phyloP scores from a whole-genome alignment of 2,797 vertebrate genomes.

The Australoheros facetus region DNA sequence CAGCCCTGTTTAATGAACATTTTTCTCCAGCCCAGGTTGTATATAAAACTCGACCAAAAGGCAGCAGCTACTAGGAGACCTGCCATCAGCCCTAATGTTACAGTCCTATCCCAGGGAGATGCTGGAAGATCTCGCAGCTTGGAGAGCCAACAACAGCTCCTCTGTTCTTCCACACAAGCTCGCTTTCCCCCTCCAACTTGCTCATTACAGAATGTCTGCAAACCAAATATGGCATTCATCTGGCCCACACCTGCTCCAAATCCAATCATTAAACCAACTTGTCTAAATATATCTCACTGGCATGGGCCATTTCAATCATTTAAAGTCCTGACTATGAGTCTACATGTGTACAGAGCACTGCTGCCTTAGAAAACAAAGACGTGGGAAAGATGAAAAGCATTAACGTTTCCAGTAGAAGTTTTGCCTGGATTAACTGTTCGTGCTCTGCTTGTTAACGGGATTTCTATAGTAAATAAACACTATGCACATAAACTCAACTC shows the following conservation, averaged over 20 bases:
- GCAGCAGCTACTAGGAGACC: slow-evolving; percentile 47
- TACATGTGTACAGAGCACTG: slow-evolving; percentile 21
- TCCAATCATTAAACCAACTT: slow-evolving; percentile 75
- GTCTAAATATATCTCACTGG: slow-evolving; percentile 72
- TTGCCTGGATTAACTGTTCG: background rate
- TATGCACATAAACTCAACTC: slow-evolving; percentile 62
- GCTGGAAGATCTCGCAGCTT: slow-evolving; percentile 69
- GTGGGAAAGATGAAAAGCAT: slow-evolving; percentile 13
- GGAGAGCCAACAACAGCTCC: slow-evolving; percentile 70
- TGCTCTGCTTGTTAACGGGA: background rate
- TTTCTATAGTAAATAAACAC: background rate
- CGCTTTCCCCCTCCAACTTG: slow-evolving; percentile 44
- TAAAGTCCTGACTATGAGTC: slow-evolving; percentile 44
- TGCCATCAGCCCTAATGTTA: slow-evolving; percentile 53
- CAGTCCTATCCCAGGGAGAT: slow-evolving; percentile 62
- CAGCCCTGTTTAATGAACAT: slow-evolving; percentile 68
- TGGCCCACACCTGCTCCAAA: slow-evolving; percentile 77
- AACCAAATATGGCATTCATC: slow-evolving; percentile 76
- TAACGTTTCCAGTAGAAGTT: background rate
- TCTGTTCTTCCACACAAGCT: slow-evolving; percentile 66
- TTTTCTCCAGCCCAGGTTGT: slow-evolving; percentile 61
- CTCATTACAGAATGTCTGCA: slow-evolving; percentile 74
- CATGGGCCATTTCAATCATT: slow-evolving; percentile 61
- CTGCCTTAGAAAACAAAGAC: slow-evolving; percentile 28
- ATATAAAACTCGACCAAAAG: slow-evolving; percentile 59